Percentiles rank a stretch among this genome's conserved stretches.
Conservation (phyloP, 2,113 vertebrate species). For the Petaurus breviceps region DNA sequence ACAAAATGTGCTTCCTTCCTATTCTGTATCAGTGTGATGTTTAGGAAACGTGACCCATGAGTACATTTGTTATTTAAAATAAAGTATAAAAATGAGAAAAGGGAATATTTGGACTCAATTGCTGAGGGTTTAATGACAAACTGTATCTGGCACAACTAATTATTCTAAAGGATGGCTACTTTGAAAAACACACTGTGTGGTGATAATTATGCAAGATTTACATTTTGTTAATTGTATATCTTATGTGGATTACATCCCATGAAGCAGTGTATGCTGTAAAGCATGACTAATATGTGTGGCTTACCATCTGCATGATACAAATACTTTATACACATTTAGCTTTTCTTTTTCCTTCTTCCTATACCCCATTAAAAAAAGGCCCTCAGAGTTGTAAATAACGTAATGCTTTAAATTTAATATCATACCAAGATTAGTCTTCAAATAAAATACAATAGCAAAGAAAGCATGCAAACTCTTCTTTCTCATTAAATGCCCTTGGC, state of each 20-base stretch:
- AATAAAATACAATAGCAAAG: neutral
- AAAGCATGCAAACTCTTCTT: neutral
- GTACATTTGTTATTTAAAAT: constrained; percentile 3
- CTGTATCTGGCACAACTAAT: neutral
- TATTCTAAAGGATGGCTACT: neutral
- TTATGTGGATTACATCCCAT: neutral
- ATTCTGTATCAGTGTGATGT: neutral
- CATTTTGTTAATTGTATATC: constrained; percentile 7
- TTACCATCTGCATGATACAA: neutral
- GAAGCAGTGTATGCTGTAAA: neutral
- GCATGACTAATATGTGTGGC: neutral
- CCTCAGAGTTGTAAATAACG: neutral
- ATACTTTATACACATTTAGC: neutral
- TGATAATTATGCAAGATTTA: constrained; percentile 8
- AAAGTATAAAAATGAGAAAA: neutral
- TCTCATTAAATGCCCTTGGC: neutral
- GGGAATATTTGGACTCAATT: neutral
- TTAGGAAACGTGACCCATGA: neutral
- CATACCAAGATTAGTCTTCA: neutral
- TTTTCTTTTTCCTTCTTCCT: neutral
- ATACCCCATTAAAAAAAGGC: neutral
- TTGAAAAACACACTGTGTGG: neutral
- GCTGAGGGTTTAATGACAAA: neutral
- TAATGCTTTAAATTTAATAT: neutral
- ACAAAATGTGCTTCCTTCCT: neutral